Base-by-base conservation (phyloP, 2,797 vertebrate species). In the Cuculus canorus region DNA sequence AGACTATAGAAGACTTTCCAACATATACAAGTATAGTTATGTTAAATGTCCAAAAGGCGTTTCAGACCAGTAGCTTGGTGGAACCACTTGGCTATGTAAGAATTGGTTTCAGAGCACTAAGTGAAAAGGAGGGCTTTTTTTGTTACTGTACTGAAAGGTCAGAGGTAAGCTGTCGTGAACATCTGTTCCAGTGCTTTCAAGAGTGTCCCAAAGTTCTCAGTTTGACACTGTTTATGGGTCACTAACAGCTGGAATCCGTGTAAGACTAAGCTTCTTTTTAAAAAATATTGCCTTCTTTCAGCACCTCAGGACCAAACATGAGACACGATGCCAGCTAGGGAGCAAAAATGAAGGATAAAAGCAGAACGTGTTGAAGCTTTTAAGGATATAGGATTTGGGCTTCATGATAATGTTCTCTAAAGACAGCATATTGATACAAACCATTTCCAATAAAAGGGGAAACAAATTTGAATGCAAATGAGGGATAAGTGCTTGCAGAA, bases 381-480 rank as follows among this genome's bases (percentile, higher is more conserved):
- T 70, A 86, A 76, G 75, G 22, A 71, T 57, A 50, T 3, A 88
- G 60, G 19, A 93, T 77, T 78, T 82, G 41, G 53, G 33, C 48
- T 82, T 87, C 64, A 47, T 41, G 81, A 70, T 68, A 57, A 33
- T 12, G 6, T 15, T 37, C 19, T 86, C 52, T 84, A 77, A 91
- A 90, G 77, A 60, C 32, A 35, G 13, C 35, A 70, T 76, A 48
- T 79, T 77, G 35, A 56, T 70, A 64, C 27, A 90, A 91, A 82
- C 48, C 0, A 19, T 65, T 95, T 88, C 48, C 39, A 88, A n/a
- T 35, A 64, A 77, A 82, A 84, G 4, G 5, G 21, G 22, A 92
- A 85, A 64, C 50, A 94, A 73, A 92, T 95, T 92, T 93, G 60
- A 52, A 64, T 91, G 50, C 61, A 93, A 86, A 88, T 84, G 27